These are phyloP conservation scores for Temnopleurus reevesii DNA, from an alignment of 53 echinoderm and acorn worm species.

Conservation along the genomic window DNA sequence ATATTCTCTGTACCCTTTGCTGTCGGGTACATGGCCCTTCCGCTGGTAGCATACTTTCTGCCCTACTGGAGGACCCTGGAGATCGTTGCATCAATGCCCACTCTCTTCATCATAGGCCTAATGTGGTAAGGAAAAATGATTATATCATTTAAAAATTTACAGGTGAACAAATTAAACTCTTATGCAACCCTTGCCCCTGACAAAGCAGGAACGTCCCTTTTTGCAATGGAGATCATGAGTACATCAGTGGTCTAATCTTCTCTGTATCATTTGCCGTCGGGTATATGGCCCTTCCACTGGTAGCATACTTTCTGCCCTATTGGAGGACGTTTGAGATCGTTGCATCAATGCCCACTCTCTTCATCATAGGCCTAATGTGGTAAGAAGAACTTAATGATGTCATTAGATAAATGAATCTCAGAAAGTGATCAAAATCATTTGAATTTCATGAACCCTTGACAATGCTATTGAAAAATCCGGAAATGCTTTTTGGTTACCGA, in stretches of 20 bases:
- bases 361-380: slow-evolving; percentile 21
- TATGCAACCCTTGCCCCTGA: too few species aligned
- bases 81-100: slow-evolving; percentile 52
- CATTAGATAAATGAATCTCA: too few species aligned
- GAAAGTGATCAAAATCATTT: too few species aligned
- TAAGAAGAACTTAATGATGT: too few species aligned
- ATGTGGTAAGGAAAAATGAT: slow-evolving; percentile 18
- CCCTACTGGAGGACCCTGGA: slow-evolving; percentile 63
- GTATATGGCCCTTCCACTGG: slow-evolving; percentile 44
- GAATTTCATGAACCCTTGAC: too few species aligned
- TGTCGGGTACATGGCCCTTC: slow-evolving; percentile 55
- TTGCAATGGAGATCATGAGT: too few species aligned
- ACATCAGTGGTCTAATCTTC: too few species aligned
- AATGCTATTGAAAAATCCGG: too few species aligned
- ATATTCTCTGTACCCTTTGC: neutral
- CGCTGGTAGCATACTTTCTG: slow-evolving; percentile 42
- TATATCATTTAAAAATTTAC: too few species aligned
- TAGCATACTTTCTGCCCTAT: slow-evolving; percentile 47
- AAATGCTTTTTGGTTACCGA: too few species aligned
- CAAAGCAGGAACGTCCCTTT: too few species aligned
- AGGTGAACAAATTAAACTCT: too few species aligned
- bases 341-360: slow-evolving; percentile 24
- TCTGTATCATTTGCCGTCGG: slow-evolving; percentile 61
- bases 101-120: neutral
- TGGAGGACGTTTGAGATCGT: slow-evolving; percentile 64